Conservation (phyloP, 2,888 invertebrate genomes). For the Epirrhoe alternata region DNA sequence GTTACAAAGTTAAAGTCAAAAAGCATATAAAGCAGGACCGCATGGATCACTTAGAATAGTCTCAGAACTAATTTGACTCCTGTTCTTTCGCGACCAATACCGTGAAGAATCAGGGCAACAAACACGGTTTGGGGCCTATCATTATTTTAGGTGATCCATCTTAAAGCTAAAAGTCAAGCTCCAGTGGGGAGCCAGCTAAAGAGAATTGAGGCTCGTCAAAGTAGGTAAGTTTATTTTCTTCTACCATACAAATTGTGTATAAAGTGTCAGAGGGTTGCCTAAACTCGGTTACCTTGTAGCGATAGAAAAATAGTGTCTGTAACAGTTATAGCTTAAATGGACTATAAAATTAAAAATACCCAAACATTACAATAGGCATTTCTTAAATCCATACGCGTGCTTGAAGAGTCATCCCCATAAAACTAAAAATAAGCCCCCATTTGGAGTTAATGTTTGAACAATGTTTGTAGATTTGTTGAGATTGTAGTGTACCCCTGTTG, state of each 20-base stretch:
- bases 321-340: constrained; percentile 7
- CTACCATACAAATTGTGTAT: background rate
- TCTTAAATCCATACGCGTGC: constrained; percentile 57
- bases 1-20: too few species aligned
- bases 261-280: background rate
- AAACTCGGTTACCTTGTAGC: background rate
- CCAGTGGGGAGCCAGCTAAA: too few species aligned
- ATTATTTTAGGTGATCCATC: too few species aligned
- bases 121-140: too few species aligned
- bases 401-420: constrained; percentile 60
- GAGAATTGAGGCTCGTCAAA: too few species aligned
- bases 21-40: too few species aligned
- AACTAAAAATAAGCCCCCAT: constrained; percentile 79
- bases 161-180: too few species aligned
- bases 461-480: constrained; percentile 60
- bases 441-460: constrained; percentile 80
- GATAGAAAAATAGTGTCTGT: background rate
- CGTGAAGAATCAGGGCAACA: too few species aligned
- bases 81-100: too few species aligned
- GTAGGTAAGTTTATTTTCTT: background rate
- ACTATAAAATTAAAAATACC: constrained; percentile 30
- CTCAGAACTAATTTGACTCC: too few species aligned
- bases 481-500: background rate
- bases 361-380: constrained; percentile 22
- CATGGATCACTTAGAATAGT: too few species aligned